These are phyloP conservation scores for Pygoscelis antarcticus DNA, from an alignment of 2,113 vertebrate species.

Conservation along the genomic window DNA sequence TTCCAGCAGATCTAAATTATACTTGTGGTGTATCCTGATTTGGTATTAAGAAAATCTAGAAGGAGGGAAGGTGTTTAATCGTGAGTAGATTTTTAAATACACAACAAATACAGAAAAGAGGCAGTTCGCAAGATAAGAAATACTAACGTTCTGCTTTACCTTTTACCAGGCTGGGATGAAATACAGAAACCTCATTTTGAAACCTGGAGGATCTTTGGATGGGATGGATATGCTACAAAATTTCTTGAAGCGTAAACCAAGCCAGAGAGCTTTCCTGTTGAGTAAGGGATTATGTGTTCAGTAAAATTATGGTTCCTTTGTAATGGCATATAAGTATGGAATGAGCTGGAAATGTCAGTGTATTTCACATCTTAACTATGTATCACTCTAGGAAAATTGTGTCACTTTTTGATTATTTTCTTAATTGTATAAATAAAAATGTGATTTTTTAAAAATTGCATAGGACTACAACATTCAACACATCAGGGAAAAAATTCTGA, in stretches of 20 bases:
- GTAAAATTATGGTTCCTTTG: constrained; percentile 46
- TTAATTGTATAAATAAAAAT: background rate
- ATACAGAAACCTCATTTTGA: constrained; percentile 90
- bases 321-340: constrained; percentile 7
- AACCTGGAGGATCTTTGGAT: constrained; percentile 89
- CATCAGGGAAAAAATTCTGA: background rate
- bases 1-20: background rate
- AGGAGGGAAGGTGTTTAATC: background rate
- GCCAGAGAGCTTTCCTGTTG: constrained; percentile 88
- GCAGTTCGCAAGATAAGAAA: background rate
- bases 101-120: background rate
- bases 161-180: constrained; percentile 87
- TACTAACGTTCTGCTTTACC: constrained; percentile 56
- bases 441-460: background rate
- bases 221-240: constrained; percentile 89
- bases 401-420: background rate
- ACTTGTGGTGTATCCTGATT: background rate
- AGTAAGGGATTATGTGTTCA: constrained; percentile 85
- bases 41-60: background rate
- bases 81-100: background rate
- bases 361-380: constrained; percentile 19
- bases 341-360: constrained; percentile 20
- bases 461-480: background rate
- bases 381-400: background rate
- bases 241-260: constrained; percentile 87